These are phyloP conservation scores for Probaryconus sp. DNA, from an alignment of 1,140 invertebrate species.

Conservation along the genomic window DNA sequence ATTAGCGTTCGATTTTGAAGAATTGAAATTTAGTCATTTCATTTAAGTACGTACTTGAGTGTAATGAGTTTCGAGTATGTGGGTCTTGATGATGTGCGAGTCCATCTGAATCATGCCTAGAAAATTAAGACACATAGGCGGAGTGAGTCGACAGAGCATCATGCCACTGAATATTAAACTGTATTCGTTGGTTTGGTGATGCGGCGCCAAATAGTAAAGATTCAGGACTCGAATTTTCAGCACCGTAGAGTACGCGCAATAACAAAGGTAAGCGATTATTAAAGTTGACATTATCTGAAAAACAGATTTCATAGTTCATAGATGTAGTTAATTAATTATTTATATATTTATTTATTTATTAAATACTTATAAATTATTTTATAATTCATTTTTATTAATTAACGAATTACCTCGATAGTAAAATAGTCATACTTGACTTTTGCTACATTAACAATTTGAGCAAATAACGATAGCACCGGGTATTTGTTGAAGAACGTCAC, in stretches of 20 bases:
- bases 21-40: neutral
- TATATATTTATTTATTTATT: constrained; percentile 6
- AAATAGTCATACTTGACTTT: constrained; percentile 93
- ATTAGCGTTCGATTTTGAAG: neutral
- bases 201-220: constrained; percentile 96
- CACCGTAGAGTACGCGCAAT: constrained; percentile 98
- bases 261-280: constrained; percentile 95
- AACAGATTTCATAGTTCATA: constrained; percentile 16
- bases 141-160: constrained; percentile 97
- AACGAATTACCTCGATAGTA: constrained; percentile 96
- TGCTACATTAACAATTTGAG: constrained; percentile 91
- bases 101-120: constrained; percentile 98
- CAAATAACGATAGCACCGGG: constrained; percentile 97
- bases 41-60: constrained; percentile 83
- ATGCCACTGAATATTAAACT: constrained; percentile 98
- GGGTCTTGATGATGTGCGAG: constrained; percentile 93
- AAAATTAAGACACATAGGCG: constrained; percentile 99
- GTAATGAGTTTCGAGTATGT: constrained; percentile 90
- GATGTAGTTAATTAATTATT: neutral
- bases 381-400: constrained; percentile 17
- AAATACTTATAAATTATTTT: neutral
- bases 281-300: constrained; percentile 90
- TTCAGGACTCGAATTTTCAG: constrained; percentile 97
- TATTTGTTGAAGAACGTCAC: constrained; percentile 96
- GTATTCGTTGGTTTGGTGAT: constrained; percentile 99